Evolutionary conservation across 1,140 invertebrate species (phyloP), one percentile per base, ranked within the genome.

Genomic region (Lanistes nyassanus): DNA sequence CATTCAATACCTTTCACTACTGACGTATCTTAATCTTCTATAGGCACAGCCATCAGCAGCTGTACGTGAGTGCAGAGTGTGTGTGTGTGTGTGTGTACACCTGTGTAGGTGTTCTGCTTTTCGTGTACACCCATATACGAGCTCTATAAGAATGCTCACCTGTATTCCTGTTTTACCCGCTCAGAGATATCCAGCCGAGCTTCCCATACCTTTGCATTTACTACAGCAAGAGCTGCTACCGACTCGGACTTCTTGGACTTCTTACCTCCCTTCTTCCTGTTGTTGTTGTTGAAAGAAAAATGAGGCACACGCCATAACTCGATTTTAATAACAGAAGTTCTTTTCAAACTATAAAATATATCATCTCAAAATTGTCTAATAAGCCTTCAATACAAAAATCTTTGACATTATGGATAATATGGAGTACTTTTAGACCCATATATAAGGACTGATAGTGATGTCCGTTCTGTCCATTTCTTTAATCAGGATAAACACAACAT

Each of bases 141-240:
- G 47, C n/a, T 19, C 51, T 29, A 47, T 16, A 16, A 26, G 11
- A 21, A n/a, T 23, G 74, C 76, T 68, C 81, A 88, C 88, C 83
- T 85, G 80, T 84, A 88, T 56, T 89, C 86, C 56, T 83, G 76
- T 76, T 85, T 86, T 51, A 85, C 79, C 62, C 81, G 76, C 72
- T 89, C 86, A 42, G 83, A 76, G 56, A 87, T 79, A 21, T 85
- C 82, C 29, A 89, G 75, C 66, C 83, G 82, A 26, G 85, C 76
- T 80, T 89, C 88, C 88, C 88, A 89, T 68, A 89, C 80, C 79
- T 83, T 86, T 23, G 88, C 81, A 74, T 87, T 89, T 42, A 83
- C 83, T 58, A 80, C 81, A 51, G 88, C 87, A 77, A 88, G 80
- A 64, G 84, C 84, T 39, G 81, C 76, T 31, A 84, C 78, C 13